Conservation (phyloP, 2,888 invertebrate species). For the Diabrotica balteata region DNA sequence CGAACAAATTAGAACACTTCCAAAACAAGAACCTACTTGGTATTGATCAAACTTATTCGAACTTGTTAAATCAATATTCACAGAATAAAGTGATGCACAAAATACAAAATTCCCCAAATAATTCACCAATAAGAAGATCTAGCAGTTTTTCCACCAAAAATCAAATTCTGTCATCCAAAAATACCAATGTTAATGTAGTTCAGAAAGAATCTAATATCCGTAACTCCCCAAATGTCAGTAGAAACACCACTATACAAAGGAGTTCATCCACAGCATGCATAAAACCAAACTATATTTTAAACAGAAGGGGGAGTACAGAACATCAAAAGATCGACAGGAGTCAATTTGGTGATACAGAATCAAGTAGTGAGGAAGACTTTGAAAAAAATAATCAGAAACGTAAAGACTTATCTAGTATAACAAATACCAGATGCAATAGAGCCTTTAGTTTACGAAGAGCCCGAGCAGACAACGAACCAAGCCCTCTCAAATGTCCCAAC, state of each 20-base stretch:
- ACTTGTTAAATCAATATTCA: slow-evolving; percentile 59
- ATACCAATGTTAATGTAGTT: slow-evolving; percentile 48
- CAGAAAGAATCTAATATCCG: slow-evolving; percentile 45
- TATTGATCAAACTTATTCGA: slow-evolving; percentile 61
- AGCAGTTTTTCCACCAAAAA: slow-evolving; percentile 68
- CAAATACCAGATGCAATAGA: slow-evolving; percentile 73
- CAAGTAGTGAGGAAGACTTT: slow-evolving; percentile 63
- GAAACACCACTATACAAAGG: slow-evolving; percentile 57
- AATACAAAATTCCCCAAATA: slow-evolving; percentile 59
- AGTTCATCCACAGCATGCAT: slow-evolving; percentile 62
- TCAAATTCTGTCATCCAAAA: slow-evolving; percentile 52
- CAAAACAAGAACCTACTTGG: slow-evolving; percentile 58
- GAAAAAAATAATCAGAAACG: slow-evolving; percentile 57
- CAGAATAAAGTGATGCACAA: slow-evolving; percentile 54
- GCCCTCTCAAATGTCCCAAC: slow-evolving; percentile 66
- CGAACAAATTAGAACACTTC: slow-evolving; percentile 62
- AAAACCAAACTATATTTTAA: slow-evolving; percentile 50
- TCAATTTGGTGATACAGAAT: slow-evolving; percentile 59
- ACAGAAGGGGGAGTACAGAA: slow-evolving; percentile 49
- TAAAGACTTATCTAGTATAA: slow-evolving; percentile 57
- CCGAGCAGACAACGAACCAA: slow-evolving; percentile 64
- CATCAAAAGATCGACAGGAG: slow-evolving; percentile 56
- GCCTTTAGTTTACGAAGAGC: slow-evolving; percentile 74
- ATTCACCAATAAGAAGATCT: slow-evolving; percentile 69
- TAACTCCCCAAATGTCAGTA: slow-evolving; percentile 49